These are phyloP conservation scores for Apantesis nais DNA, from an alignment of 2,888 invertebrate genomes.

Conservation along the genomic window DNA sequence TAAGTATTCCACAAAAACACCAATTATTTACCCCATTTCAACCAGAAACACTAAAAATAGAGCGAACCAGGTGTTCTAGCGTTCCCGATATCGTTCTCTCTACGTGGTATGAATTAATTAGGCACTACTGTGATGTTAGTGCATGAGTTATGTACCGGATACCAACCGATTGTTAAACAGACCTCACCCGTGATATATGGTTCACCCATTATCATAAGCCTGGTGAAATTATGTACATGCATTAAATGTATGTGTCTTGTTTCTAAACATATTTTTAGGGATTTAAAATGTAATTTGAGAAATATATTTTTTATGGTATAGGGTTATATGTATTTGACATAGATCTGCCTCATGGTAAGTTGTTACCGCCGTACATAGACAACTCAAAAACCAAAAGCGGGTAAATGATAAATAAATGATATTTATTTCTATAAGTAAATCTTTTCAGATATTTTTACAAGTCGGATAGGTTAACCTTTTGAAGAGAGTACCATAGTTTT, in stretches of 20 bases:
- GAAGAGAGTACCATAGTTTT: too few species aligned
- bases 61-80: constrained; percentile 31
- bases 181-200: constrained; percentile 35
- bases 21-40: constrained; percentile 19
- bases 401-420: too few species aligned
- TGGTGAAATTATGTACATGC: constrained; percentile 3
- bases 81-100: constrained; percentile 31
- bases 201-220: constrained; percentile 25
- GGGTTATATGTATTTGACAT: too few species aligned
- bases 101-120: constrained; percentile 55
- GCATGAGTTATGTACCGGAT: constrained; percentile 50
- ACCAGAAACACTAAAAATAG: constrained; percentile 23
- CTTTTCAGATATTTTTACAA: too few species aligned
- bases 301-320: too few species aligned
- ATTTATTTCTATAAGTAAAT: too few species aligned
- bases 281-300: too few species aligned
- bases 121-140: constrained; percentile 40
- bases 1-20: constrained; percentile 12
- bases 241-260: background rate
- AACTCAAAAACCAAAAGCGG: too few species aligned
- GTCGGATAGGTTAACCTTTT: too few species aligned
- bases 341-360: too few species aligned
- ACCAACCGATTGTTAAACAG: constrained; percentile 53
- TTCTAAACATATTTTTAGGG: too few species aligned
- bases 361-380: too few species aligned